Percentiles rank a stretch among this genome's conserved stretches.
These are phyloP conservation scores for Drosophila kuntzei DNA, from an alignment of 2,888 invertebrate species.

Conservation along the genomic window DNA sequence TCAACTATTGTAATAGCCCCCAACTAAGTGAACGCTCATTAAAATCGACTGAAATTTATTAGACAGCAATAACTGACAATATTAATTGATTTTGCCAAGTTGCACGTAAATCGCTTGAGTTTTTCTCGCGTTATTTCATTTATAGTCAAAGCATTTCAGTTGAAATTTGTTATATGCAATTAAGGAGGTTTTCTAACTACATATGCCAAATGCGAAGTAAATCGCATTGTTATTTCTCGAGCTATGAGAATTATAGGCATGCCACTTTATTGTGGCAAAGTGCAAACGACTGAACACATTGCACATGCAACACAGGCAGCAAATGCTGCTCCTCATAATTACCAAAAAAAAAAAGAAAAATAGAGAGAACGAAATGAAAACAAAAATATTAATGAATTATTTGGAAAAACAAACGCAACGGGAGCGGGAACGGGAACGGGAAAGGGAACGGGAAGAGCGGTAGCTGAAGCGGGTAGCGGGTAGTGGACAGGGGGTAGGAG, in stretches of 20 bases:
- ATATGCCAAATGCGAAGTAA: slow-evolving; percentile 19
- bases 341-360: slow-evolving; percentile 47
- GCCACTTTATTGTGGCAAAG: slow-evolving; percentile 3
- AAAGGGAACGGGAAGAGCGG: slow-evolving; percentile 30
- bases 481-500: background rate
- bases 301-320: slow-evolving; percentile 70
- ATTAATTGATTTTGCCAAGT: slow-evolving; percentile 7
- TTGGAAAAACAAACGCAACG: slow-evolving; percentile 81
- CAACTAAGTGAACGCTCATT: slow-evolving; percentile 3
- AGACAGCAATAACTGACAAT: slow-evolving; percentile 8
- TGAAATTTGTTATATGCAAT: background rate
- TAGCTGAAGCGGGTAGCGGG: background rate
- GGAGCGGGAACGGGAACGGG: slow-evolving; percentile 42
- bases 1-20: slow-evolving; percentile 6
- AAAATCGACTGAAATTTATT: slow-evolving; percentile 10
- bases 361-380: slow-evolving; percentile 36
- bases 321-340: slow-evolving; percentile 82
- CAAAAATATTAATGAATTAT: slow-evolving; percentile 85
- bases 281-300: slow-evolving; percentile 46
- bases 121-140: background rate
- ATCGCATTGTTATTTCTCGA: slow-evolving; percentile 9
- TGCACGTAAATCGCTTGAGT: background rate
- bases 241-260: slow-evolving; percentile 8
- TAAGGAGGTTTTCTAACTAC: background rate
- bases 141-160: background rate